These are phyloP conservation scores for Gyrodactylus salaris DNA, from an alignment of 1,140 invertebrate species.

Conservation along the genomic window DNA sequence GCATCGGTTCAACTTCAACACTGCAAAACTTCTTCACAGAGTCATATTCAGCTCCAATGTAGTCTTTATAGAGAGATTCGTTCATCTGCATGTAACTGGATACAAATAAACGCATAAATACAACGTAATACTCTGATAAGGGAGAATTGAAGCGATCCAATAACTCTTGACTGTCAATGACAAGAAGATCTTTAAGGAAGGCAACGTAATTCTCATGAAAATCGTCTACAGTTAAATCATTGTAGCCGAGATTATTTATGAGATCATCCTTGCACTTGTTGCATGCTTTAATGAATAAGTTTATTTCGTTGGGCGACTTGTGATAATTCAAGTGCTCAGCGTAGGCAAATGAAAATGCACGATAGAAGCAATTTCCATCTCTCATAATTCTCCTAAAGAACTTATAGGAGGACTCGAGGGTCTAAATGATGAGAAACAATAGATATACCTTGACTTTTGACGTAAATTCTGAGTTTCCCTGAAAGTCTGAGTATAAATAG, in stretches of 20 bases:
- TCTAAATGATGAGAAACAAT: too few relatives aligned
- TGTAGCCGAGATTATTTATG: background rate
- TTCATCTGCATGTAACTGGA: background rate
- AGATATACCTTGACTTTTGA: too few relatives aligned
- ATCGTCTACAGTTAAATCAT: background rate
- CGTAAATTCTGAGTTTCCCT: too few relatives aligned
- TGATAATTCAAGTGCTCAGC: background rate
- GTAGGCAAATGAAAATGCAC: background rate
- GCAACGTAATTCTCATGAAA: background rate
- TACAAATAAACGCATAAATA: background rate
- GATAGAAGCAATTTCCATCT: background rate
- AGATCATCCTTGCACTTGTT: background rate
- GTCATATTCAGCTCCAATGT: background rate
- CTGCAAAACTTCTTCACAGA: background rate
- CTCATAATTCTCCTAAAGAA: background rate
- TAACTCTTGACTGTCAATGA: background rate
- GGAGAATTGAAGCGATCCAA: background rate
- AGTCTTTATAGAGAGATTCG: background rate
- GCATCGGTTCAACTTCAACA: background rate
- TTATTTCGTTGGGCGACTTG: background rate
- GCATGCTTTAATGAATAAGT: background rate
- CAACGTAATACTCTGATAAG: background rate
- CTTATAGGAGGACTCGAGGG: background rate
- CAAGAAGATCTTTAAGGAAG: background rate
- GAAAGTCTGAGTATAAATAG: too few relatives aligned